Evolutionary conservation across 1,140 invertebrate genomes (phyloP).

Genomic region (Drosophila sulfurigaster): DNA sequence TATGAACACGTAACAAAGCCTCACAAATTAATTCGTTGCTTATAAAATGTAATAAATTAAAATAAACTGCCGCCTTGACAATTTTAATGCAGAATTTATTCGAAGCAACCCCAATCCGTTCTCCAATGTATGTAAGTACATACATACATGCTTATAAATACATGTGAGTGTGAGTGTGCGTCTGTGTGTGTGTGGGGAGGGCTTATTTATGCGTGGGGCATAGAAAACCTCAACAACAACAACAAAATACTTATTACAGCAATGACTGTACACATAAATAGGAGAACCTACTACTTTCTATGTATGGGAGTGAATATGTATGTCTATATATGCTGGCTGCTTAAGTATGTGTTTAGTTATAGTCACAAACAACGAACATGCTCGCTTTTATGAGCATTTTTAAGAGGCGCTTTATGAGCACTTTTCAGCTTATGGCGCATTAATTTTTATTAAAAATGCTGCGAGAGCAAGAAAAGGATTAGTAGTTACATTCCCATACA

Average conservation of each 20-base stretch:
- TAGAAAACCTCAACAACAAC: slow-evolving; percentile 33
- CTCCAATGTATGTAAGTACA: neutral
- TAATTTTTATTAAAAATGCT: slow-evolving; percentile 74
- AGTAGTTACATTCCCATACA: neutral
- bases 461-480: slow-evolving; percentile 45
- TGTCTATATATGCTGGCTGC: neutral
- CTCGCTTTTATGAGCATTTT: slow-evolving; percentile 47
- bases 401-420: slow-evolving; percentile 37
- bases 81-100: slow-evolving; percentile 53
- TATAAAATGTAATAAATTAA: slow-evolving; percentile 66
- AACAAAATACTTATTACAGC: slow-evolving; percentile 23
- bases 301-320: slow-evolving; percentile 9
- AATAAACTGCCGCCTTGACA: slow-evolving; percentile 58
- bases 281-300: neutral
- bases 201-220: slow-evolving; percentile 60
- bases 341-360: slow-evolving; percentile 20
- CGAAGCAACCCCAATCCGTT: slow-evolving; percentile 19
- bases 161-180: neutral
- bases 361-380: slow-evolving; percentile 20
- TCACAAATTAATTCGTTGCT: slow-evolving; percentile 48
- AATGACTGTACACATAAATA: slow-evolving; percentile 25
- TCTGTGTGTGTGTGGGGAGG: neutral
- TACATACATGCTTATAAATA: neutral
- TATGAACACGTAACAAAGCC: slow-evolving; percentile 26
- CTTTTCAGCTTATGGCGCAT: slow-evolving; percentile 69